Conservation (phyloP, 2,113 vertebrate species). For the Crypturellus undulatus region DNA sequence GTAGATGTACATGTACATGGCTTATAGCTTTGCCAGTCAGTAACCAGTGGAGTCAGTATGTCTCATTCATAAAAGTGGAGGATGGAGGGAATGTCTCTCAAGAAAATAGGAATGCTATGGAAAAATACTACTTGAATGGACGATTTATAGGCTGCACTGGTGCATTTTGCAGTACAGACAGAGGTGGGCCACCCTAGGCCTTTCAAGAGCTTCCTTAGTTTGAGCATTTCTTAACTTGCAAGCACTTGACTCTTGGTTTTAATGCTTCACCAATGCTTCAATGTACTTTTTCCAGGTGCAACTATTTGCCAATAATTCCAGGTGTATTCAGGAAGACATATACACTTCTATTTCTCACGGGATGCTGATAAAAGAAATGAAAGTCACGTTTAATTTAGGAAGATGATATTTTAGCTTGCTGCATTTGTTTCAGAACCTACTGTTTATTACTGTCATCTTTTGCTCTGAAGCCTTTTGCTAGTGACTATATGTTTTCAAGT, state of each 20-base stretch:
- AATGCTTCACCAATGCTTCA: not conserved
- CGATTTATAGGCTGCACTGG: not conserved
- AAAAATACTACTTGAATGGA: not conserved
- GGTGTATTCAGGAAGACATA: not conserved
- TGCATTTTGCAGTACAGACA: not conserved
- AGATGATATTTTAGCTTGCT: not conserved
- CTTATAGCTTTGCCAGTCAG: not conserved
- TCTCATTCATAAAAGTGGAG: not conserved
- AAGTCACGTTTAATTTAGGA: not conserved
- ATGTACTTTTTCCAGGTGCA: not conserved
- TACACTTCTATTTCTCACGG: not conserved
- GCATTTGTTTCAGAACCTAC: not conserved
- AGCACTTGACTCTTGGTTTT: not conserved
- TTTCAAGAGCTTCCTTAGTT: slow-evolving; percentile 5
- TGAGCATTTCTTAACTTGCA: not conserved
- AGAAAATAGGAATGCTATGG: not conserved
- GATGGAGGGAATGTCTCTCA: not conserved
- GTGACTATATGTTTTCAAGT: not conserved
- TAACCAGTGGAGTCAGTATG: not conserved
- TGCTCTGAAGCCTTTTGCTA: not conserved
- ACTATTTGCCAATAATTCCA: not conserved
- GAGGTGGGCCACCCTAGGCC: not conserved
- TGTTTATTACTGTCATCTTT: not conserved
- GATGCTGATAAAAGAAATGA: not conserved
- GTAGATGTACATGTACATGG: not conserved